Conservation (phyloP, 37 sponge, comb jelly and placozoan species). For the Oopsacas minuta region DNA sequence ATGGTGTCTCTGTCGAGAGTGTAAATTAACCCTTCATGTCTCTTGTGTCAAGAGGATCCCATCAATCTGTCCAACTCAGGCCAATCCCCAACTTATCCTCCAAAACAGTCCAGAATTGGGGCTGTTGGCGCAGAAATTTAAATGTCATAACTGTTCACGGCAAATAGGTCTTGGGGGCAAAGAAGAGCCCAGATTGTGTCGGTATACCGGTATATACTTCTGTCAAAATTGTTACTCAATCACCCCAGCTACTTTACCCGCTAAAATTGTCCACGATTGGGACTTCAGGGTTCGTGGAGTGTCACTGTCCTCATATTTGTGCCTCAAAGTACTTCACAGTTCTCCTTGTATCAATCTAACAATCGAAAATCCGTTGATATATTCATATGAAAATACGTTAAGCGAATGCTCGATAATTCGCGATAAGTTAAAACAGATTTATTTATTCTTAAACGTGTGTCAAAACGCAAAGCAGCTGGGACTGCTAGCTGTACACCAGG, state of each 20-base stretch:
- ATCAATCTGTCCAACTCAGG: not conserved
- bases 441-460: not conserved
- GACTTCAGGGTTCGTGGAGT: conserved; percentile 67
- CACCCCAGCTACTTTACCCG: conserved; percentile 59
- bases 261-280: conserved; percentile 93
- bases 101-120: conserved; percentile 70
- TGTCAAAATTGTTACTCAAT: conserved; percentile 74
- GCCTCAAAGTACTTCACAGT: not conserved
- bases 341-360: not conserved
- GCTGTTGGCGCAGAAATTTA: conserved; percentile 70
- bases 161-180: not conserved
- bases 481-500: not conserved
- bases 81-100: conserved; percentile 26
- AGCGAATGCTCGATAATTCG: not conserved
- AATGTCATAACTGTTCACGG: conserved; percentile 53
- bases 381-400: not conserved
- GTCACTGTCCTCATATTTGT: not conserved
- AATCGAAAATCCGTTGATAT: not conserved
- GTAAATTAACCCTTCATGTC: not conserved
- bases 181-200: conserved; percentile 54
- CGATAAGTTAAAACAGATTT: not conserved
- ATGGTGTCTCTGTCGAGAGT: not conserved
- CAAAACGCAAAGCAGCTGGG: not conserved
- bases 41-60: not conserved
- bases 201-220: conserved; percentile 79